A percentile compares a stretch with the other conserved stretches of the same genome.
These are phyloP conservation scores for Hyalella azteca DNA, from an alignment of 2,888 invertebrate genomes.

Conservation along the genomic window DNA sequence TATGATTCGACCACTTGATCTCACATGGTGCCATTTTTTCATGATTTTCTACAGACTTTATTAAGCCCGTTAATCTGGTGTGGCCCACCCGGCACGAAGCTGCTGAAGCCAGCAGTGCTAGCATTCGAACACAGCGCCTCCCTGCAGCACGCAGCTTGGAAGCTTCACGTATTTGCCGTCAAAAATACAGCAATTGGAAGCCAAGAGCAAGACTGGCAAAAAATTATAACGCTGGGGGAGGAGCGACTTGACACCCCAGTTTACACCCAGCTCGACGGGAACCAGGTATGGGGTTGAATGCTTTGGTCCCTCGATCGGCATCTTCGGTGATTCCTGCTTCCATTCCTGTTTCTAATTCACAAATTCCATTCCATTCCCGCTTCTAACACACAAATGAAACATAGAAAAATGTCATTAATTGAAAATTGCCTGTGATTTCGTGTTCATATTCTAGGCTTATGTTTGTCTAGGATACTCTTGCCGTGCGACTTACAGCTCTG, in stretches of 20 bases:
- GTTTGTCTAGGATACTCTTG: no score
- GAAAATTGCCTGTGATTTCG: no score
- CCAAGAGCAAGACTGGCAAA: constrained; percentile 62
- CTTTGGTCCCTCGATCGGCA: no score
- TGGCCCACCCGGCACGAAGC: constrained; percentile 74
- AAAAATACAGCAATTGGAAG: background rate
- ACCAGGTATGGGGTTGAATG: constrained; percentile 68
- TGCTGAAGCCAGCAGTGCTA: constrained; percentile 82
- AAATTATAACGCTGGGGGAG: constrained; percentile 75
- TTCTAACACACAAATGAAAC: no score
- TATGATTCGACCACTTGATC: no score
- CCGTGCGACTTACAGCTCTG: no score
- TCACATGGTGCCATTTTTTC: background rate
- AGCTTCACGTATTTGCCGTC: constrained; percentile 71
- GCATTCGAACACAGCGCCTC: constrained; percentile 88
- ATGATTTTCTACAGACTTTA: constrained; percentile 41
- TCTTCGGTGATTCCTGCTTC: background rate
- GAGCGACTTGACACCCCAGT: constrained; percentile 89
- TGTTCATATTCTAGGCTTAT: no score
- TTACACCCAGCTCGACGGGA: constrained; percentile 90
- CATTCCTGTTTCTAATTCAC: background rate
- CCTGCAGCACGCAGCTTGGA: constrained; percentile 82
- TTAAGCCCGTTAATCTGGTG: constrained; percentile 77
- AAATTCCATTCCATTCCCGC: no score
- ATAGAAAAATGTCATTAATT: no score